phyloP scores from a whole-genome alignment of 2,797 vertebrate genomes.

The Lemur catta region DNA sequence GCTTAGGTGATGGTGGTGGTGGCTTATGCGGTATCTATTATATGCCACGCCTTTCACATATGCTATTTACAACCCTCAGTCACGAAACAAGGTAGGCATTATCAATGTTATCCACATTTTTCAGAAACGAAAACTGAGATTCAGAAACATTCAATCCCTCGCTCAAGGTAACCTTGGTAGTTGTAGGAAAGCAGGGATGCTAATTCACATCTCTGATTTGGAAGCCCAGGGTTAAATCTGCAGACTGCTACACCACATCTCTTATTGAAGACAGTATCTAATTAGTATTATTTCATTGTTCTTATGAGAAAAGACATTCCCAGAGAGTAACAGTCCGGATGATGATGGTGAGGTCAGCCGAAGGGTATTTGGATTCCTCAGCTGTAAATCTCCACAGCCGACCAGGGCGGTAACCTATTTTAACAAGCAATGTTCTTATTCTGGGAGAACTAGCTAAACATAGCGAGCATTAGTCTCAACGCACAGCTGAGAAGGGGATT shows the following conservation, averaged over 20 bases:
- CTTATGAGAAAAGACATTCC: background rate
- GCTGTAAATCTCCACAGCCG: rapidly evolving
- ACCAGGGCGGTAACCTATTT: background rate
- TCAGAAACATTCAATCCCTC: background rate
- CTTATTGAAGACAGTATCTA: background rate
- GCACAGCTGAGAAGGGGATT: background rate
- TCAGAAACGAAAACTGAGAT: background rate
- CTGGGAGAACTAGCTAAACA: background rate
- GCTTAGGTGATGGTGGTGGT: background rate
- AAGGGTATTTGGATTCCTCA: background rate
- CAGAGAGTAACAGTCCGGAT: background rate
- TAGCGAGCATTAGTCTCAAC: rapidly evolving
- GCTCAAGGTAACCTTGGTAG: background rate
- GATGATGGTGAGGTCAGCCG: background rate
- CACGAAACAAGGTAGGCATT: background rate
- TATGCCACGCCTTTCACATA: background rate
- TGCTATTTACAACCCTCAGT: background rate
- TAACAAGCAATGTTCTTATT: background rate
- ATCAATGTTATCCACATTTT: background rate
- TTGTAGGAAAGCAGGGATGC: background rate
- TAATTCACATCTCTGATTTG: background rate
- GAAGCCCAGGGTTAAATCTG: background rate
- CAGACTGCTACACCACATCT: background rate
- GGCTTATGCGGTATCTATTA: background rate
- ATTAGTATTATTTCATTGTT: background rate